Evolutionary conservation across 2,888 invertebrate species (phyloP).

Genomic region (Tanytarsus gracilentus): DNA sequence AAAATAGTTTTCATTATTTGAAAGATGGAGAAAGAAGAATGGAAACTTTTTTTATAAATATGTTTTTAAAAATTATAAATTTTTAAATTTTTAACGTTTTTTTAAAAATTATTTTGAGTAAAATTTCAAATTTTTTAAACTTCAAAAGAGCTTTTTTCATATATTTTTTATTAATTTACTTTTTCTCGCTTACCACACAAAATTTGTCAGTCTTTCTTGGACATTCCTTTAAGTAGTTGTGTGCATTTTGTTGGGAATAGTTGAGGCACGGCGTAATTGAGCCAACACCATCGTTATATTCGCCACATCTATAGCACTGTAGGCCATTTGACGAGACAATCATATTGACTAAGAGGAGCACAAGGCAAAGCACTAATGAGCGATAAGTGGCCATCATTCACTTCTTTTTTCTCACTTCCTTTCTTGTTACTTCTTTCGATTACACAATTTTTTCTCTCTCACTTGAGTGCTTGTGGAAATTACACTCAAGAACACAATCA

Average conservation of each 20-base stretch:
- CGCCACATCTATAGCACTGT: conserved; percentile 69
- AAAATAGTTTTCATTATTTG: no score
- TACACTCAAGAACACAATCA: no score
- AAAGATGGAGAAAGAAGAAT: no score
- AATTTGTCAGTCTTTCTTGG: conserved; percentile 50
- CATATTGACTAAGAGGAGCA: conserved; percentile 14
- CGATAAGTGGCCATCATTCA: conserved; percentile 11
- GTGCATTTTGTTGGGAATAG: conserved; percentile 52
- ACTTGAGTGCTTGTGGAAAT: no score
- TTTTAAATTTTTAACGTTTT: no score
- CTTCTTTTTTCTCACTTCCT: background rate
- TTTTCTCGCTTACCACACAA: conserved; percentile 61
- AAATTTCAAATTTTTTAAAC: no score
- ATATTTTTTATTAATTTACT: no score
- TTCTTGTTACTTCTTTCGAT: background rate
- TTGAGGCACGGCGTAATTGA: conserved; percentile 78
- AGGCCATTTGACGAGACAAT: conserved; percentile 43
- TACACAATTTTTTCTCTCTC: background rate
- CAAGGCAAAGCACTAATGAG: conserved; percentile 12
- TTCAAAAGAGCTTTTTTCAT: no score
- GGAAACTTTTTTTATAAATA: no score
- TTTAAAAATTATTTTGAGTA: no score
- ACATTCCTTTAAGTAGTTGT: conserved; percentile 62
- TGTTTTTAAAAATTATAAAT: no score
- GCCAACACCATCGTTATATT: conserved; percentile 77